phyloP scores from a whole-genome alignment of 2,113 vertebrate genomes.

The Oophaga pumilio region DNA sequence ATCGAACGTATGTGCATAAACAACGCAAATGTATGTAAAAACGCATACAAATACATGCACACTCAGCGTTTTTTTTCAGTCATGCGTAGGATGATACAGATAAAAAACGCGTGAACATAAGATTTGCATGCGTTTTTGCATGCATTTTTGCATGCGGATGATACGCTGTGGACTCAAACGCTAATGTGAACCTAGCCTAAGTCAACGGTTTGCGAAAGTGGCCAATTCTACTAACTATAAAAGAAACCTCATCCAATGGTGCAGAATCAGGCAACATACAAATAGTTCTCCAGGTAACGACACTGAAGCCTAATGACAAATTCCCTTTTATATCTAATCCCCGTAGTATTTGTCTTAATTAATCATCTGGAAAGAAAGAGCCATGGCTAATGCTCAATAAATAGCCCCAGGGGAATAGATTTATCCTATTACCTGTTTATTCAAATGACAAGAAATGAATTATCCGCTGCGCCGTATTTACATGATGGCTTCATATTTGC shows the following conservation, averaged over 20 bases:
- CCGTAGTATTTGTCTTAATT: background rate
- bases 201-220: background rate
- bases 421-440: slow-evolving; percentile 26
- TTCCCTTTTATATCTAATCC: slow-evolving; percentile 17
- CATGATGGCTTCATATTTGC: background rate
- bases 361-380: slow-evolving; percentile 20
- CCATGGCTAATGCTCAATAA: slow-evolving; percentile 17
- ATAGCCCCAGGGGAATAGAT: background rate
- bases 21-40: too few species aligned
- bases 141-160: too few species aligned
- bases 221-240: background rate
- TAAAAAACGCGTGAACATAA: too few species aligned
- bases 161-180: too few species aligned
- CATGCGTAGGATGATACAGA: too few species aligned
- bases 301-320: background rate
- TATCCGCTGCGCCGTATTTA: background rate
- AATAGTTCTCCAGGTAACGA: background rate
- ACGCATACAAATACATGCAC: too few species aligned
- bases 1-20: too few species aligned
- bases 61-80: too few species aligned
- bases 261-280: background rate
- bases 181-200: too few species aligned
- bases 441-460: slow-evolving; percentile 3
- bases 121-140: too few species aligned
- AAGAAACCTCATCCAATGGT: background rate